A percentile compares a stretch with the other conserved stretches of the same genome.
phyloP scores from a whole-genome alignment of 2,888 invertebrate species.

The Pachliopta kotzebuea region DNA sequence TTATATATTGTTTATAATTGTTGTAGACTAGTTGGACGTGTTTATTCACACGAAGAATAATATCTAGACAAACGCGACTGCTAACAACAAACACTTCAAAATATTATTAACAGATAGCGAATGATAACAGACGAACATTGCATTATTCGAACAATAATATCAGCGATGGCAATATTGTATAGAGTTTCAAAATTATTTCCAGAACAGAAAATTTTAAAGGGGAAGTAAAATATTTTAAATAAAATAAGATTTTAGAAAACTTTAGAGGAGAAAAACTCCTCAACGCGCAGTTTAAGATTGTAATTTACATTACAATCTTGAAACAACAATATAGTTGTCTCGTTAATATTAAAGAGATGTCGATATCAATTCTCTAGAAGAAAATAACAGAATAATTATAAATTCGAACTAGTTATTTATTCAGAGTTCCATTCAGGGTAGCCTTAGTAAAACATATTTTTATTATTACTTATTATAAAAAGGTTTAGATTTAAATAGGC shows the following conservation, averaged over 20 bases:
- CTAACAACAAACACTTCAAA: constrained; percentile 1
- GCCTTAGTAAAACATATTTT: not conserved
- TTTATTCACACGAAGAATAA: not conserved
- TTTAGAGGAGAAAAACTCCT: too few species aligned
- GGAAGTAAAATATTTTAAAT: not conserved
- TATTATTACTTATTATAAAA: too few species aligned
- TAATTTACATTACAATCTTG: too few species aligned
- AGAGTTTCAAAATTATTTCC: not conserved
- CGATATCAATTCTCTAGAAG: not conserved
- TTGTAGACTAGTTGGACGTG: not conserved
- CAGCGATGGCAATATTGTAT: not conserved
- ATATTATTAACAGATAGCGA: constrained; percentile 1
- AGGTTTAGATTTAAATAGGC: too few species aligned
- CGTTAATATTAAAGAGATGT: not conserved
- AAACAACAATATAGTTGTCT: too few species aligned
- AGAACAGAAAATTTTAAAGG: too few species aligned
- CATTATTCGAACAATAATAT: not conserved
- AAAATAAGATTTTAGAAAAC: too few species aligned
- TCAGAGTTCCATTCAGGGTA: not conserved
- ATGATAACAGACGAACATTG: not conserved
- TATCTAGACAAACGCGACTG: not conserved
- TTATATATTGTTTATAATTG: constrained; percentile 1
- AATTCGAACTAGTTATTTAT: not conserved
- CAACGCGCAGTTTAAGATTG: too few species aligned
- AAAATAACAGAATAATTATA: too few species aligned